phyloP scores from a whole-genome alignment of 2,797 vertebrate genomes.

The Saxicola maurus region DNA sequence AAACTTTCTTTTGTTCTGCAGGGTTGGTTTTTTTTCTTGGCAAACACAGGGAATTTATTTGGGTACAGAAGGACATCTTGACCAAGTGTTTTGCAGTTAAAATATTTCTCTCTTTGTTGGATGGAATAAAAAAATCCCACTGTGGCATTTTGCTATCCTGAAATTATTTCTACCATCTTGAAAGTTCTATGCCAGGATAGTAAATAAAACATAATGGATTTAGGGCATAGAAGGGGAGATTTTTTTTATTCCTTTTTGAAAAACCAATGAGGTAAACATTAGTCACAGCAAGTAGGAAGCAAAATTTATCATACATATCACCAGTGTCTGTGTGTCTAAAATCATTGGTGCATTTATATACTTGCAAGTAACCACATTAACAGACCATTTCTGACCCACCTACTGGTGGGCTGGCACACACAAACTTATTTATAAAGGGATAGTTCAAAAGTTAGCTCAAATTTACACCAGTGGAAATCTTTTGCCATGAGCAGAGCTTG shows the following conservation, averaged over 20 bases:
- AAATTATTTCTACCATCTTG: background rate
- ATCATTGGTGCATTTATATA: background rate
- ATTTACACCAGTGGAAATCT: background rate
- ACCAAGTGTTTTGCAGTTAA: constrained; percentile 25
- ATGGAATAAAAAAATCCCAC: background rate
- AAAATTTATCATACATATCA: background rate
- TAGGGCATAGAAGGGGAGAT: background rate
- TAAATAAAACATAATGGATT: background rate
- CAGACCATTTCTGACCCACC: background rate
- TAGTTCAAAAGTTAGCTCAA: background rate
- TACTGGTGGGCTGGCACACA: background rate
- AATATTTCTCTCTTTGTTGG: background rate
- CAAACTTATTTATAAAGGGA: background rate
- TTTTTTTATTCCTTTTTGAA: background rate
- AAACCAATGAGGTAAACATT: background rate
- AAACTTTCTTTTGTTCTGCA: constrained; percentile 5
- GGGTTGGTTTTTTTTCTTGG: background rate
- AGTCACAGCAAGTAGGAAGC: background rate
- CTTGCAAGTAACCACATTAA: background rate
- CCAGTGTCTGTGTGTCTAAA: background rate
- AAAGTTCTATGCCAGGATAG: background rate
- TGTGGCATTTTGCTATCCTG: background rate
- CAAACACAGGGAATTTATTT: constrained; percentile 18
- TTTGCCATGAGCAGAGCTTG: background rate
- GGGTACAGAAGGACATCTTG: background rate